Evolutionary conservation across 64 coral and sea anemone genomes (phyloP).

Genomic region (Cladopsammia gracilis): DNA sequence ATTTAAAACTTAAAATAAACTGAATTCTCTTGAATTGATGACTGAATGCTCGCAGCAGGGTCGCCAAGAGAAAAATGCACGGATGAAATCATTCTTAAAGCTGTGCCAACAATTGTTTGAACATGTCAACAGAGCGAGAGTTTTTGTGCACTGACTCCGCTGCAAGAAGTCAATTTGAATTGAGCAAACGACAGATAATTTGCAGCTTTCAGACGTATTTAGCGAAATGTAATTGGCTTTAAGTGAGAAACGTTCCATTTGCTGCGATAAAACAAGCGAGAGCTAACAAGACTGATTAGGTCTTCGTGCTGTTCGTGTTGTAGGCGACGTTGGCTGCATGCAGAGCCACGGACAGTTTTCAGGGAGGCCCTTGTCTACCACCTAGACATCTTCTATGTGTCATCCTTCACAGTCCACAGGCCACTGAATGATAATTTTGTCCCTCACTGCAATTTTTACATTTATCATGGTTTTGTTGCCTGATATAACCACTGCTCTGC

Average conservation of each 20-base stretch:
- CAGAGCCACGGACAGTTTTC: no score
- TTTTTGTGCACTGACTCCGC: not conserved
- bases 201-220: not conserved
- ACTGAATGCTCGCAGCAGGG: conserved; percentile 30
- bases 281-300: not conserved
- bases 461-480: no score
- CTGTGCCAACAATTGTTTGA: not conserved
- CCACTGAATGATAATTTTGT: no score
- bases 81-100: not conserved
- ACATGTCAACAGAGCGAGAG: not conserved
- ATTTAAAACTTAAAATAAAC: conserved; percentile 44
- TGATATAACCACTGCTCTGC: no score
- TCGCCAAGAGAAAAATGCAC: not conserved
- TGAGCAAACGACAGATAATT: not conserved
- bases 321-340: no score
- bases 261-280: not conserved
- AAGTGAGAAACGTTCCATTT: not conserved
- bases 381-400: no score
- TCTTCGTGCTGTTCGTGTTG: no score
- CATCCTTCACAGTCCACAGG: no score
- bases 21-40: conserved; percentile 32
- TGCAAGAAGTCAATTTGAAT: not conserved
- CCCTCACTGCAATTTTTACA: no score
- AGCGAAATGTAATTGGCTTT: not conserved
- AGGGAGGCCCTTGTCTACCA: no score